phyloP scores from a whole-genome alignment of 1,140 invertebrate genomes.

The Eriosoma lanigerum region DNA sequence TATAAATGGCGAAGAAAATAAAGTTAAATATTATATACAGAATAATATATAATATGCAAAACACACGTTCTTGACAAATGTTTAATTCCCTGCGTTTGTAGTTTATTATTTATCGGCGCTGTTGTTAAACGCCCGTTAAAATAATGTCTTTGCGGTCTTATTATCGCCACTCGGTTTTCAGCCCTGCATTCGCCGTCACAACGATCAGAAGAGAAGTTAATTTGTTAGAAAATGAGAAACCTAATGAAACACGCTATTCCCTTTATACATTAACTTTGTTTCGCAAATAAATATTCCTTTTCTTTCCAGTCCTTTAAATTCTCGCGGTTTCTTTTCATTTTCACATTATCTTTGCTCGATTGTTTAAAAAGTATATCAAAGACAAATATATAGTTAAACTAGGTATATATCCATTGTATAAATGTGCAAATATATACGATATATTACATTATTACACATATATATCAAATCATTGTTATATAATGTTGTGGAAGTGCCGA shows the following conservation, averaged over 20 bases:
- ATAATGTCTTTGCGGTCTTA: slow-evolving; percentile 19
- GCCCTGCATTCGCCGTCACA: background rate
- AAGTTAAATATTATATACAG: background rate
- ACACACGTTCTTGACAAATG: slow-evolving; percentile 47
- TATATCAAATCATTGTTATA: background rate
- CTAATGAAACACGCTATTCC: background rate
- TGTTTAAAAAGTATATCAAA: background rate
- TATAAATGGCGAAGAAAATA: background rate
- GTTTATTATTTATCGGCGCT: slow-evolving; percentile 17
- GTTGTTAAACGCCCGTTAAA: background rate
- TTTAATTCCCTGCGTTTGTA: slow-evolving; percentile 25
- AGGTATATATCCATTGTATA: too few relatives aligned
- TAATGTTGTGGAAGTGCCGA: background rate
- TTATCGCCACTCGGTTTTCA: background rate
- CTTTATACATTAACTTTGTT: background rate
- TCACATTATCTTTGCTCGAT: background rate
- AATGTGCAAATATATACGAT: too few relatives aligned
- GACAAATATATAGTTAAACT: background rate
- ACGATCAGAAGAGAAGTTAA: slow-evolving; percentile 1
- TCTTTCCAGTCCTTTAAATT: slow-evolving; percentile 1
- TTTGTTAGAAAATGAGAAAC: slow-evolving; percentile 44
- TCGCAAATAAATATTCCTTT: background rate
- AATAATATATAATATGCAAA: slow-evolving; percentile 7
- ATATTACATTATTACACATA: too few relatives aligned
- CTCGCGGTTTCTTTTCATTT: background rate